These are phyloP conservation scores for Onychomys leucogaster DNA, from an alignment of 2,797 vertebrate species.

Conservation along the genomic window DNA sequence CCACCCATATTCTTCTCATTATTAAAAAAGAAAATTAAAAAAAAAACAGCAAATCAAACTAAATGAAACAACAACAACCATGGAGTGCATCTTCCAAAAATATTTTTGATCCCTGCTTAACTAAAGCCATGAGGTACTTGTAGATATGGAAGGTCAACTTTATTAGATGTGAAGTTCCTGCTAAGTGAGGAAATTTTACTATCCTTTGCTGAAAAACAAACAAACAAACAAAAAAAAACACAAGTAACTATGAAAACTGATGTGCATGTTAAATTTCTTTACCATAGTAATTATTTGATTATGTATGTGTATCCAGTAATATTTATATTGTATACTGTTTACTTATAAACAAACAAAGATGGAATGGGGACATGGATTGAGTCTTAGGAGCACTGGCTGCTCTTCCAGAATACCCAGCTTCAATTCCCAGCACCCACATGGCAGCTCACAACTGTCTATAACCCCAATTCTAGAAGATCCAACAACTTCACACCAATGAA, in stretches of 20 bases:
- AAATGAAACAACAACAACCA: not conserved
- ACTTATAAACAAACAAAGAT: slow-evolving; percentile 11
- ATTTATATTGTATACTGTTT: not conserved
- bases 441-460: too few relatives aligned
- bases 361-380: too few relatives aligned
- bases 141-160: not conserved
- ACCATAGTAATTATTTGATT: not conserved
- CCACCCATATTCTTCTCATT: not conserved
- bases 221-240: not conserved
- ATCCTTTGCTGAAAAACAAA: not conserved
- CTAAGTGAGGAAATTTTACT: not conserved
- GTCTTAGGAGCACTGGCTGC: too few relatives aligned
- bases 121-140: not conserved
- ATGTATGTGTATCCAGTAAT: not conserved
- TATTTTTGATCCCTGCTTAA: not conserved
- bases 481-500: too few relatives aligned
- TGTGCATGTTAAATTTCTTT: not conserved
- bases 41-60: not conserved
- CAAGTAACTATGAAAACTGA: not conserved
- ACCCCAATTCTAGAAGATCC: too few relatives aligned
- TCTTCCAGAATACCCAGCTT: too few relatives aligned
- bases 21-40: not conserved
- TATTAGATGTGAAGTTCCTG: not conserved
- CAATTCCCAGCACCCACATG: too few relatives aligned
- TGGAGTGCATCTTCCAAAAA: not conserved